Conservation (phyloP, 2,113 vertebrate species). For the Microcebus tavaratra region DNA sequence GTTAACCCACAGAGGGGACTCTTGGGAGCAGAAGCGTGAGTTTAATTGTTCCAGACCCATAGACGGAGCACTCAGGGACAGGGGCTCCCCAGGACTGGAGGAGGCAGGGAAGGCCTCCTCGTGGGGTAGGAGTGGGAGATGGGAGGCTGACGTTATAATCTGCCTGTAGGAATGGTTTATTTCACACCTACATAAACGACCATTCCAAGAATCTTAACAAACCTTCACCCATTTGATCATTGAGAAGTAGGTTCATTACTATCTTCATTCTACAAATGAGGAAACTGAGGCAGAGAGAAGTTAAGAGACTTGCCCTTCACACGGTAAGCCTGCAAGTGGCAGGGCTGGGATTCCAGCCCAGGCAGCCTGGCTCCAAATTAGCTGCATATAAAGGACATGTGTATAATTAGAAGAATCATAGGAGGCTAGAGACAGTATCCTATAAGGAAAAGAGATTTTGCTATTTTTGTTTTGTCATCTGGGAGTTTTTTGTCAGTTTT, state of each 20-base stretch:
- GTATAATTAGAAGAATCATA: background rate
- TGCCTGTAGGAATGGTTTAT: background rate
- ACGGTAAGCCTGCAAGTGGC: background rate
- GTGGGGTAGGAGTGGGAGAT: fast-evolving
- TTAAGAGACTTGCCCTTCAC: background rate
- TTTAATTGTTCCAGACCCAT: background rate
- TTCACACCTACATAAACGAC: background rate
- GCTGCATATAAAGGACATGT: fast-evolving
- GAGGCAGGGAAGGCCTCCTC: background rate
- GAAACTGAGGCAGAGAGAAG: background rate
- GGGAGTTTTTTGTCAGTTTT: background rate
- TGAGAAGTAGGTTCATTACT: background rate
- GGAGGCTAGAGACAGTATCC: background rate
- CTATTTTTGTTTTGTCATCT: background rate
- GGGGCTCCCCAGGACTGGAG: background rate
- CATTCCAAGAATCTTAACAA: background rate
- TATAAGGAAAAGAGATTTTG: background rate
- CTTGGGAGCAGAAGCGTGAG: background rate
- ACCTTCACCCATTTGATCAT: background rate
- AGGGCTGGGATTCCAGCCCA: background rate
- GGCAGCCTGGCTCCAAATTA: background rate
- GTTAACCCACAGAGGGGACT: background rate
- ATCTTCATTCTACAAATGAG: background rate
- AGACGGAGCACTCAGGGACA: background rate
- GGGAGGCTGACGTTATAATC: background rate